These are phyloP conservation scores for Drosophila insularis DNA, from an alignment of 1,140 invertebrate species.

Conservation along the genomic window DNA sequence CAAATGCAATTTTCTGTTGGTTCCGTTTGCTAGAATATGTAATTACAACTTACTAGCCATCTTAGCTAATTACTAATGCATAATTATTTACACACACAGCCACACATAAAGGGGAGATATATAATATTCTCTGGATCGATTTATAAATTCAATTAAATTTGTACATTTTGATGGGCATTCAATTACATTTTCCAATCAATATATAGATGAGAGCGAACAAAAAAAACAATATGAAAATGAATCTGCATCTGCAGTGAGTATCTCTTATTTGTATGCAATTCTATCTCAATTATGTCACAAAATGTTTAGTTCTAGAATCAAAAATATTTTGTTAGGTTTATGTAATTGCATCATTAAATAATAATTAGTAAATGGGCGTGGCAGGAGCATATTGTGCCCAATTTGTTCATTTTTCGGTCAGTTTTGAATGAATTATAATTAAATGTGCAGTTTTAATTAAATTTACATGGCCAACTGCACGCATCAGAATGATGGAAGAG, in stretches of 20 bases:
- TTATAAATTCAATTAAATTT: conserved; percentile 51
- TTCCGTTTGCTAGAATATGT: background rate
- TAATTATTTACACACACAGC: conserved; percentile 33
- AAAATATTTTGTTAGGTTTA: conserved; percentile 16
- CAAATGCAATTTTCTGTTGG: conserved; percentile 45
- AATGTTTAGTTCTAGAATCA: background rate
- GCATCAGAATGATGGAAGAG: conserved; percentile 27
- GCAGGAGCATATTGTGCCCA: conserved; percentile 4
- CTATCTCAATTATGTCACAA: conserved; percentile 5
- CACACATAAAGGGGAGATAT: conserved; percentile 5
- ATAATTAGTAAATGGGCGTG: conserved; percentile 29
- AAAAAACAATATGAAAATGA: background rate
- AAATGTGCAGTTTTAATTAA: conserved; percentile 74
- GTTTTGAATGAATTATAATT: conserved; percentile 54
- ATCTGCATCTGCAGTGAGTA: background rate
- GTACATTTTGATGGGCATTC: conserved; percentile 6
- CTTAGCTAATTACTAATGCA: conserved; percentile 50
- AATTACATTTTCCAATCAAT: conserved; percentile 34
- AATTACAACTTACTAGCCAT: background rate
- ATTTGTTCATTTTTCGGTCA: conserved; percentile 30
- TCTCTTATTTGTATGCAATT: background rate
- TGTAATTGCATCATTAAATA: conserved; percentile 56
- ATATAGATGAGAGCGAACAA: background rate
- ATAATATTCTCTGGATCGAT: conserved; percentile 1
- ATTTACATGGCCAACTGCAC: conserved; percentile 58